Evolutionary conservation across 2,888 invertebrate genomes (phyloP), one percentile per base, ranked within the genome.

Genomic region (Plagodis pulveraria): DNA sequence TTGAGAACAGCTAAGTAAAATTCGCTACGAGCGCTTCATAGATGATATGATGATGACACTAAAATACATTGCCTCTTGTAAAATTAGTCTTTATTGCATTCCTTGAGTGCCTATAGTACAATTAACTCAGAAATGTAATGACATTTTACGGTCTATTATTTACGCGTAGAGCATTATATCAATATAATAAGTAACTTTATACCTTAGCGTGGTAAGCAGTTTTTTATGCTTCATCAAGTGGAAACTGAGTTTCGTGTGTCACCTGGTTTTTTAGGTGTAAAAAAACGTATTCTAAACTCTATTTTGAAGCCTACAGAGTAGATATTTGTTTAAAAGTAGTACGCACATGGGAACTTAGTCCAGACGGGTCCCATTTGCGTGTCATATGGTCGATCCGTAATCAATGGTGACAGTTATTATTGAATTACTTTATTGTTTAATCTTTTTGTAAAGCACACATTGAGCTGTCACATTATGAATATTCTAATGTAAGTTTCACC

Each of bases 141-240:
- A 22, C 22, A 22, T 22, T 22, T 22, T 22, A 22, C 22, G 22
- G 22, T 22, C 22, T 45, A 32, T 6, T 63, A 62, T 62, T 65
- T 60, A 63, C 58, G 50, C 69, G 66, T 63, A 74, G 66, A 74
- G 70, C 60, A 73, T 73, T 40, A 10, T 74, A 71, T 41, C 68
- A 72, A 69, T 67, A 22, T 22, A 22, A 22, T 22, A 22, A 22
- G 88, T 83, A 89, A 91, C 81, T 65, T 66, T 78, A 90, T 78
- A 86, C 80, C 71, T 70, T 84, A 63, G 83, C 82, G 82, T 84
- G 87, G 76, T 80, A 80, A 84, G 79, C 81, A 77, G 80, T 82
- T 89, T 89, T 90, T 89, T 87, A 85, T 83, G 91, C 90, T 91
- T 78, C 75, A 83, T 81, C 81, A 77, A 89, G 86, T 86, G 75